Evolutionary conservation across 2,888 invertebrate species (phyloP).

Genomic region (Polymixis flavicincta): DNA sequence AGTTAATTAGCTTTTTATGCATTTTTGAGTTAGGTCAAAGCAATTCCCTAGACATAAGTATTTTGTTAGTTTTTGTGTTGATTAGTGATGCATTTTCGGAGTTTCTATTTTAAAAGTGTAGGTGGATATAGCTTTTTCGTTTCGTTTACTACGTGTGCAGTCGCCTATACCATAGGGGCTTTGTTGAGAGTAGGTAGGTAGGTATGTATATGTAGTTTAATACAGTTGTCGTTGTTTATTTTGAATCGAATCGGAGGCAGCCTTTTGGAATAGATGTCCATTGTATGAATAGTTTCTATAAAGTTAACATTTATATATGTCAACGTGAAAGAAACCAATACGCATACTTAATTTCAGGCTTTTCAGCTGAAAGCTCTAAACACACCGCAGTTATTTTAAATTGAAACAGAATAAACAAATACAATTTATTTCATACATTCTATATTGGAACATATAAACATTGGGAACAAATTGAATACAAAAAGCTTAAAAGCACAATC

Average conservation of each 20-base stretch:
- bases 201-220: constrained; percentile 8
- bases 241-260: background rate
- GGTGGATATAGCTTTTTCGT: constrained; percentile 2
- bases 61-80: background rate
- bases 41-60: background rate
- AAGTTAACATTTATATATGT: background rate
- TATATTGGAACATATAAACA: constrained; percentile 66
- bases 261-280: background rate
- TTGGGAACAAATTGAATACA: constrained; percentile 68
- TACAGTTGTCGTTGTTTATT: constrained; percentile 28
- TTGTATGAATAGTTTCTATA: background rate
- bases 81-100: background rate
- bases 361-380: constrained; percentile 33
- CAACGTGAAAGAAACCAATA: background rate
- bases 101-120: background rate
- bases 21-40: background rate
- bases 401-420: constrained; percentile 54
- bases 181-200: constrained; percentile 12
- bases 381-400: constrained; percentile 49
- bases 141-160: constrained; percentile 23
- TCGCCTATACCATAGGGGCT: constrained; percentile 45
- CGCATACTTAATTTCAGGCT: background rate
- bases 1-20: constrained; percentile 3
- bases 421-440: constrained; percentile 60
- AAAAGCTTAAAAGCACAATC: constrained; percentile 76